Evolutionary conservation across 2,888 invertebrate genomes (phyloP), one percentile per base, ranked within the genome.

Genomic region (Erynnis tages): DNA sequence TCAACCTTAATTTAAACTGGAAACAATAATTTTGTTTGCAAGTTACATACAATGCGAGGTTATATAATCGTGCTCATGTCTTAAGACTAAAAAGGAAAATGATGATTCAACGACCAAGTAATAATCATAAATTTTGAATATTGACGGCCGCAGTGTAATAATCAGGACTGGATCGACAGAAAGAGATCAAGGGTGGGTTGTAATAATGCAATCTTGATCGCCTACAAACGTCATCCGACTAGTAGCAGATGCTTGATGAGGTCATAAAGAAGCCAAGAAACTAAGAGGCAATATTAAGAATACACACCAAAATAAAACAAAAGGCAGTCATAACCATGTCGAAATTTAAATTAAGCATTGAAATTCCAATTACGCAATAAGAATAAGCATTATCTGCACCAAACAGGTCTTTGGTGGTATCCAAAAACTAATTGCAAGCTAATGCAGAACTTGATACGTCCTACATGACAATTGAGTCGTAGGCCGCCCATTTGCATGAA

Each of bases 381-480:
- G 27, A 29, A 35, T 8, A 25, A 25, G 25, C 19, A 35, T 13
- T 13, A 17, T 29, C 2, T 27, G 25, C 10, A 21, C 11, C 3
- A 49, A 17, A 16, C 23, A n/a, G 17, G 34, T 19, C 16, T 32
- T 41, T 5, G 6, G 11, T 34, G 8, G 11, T 5, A 16, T 27
- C 45, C 41, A 35, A 43, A 43, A 43, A 21, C 11, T 19, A 21
- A 19, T 34, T 7, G 34, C 40, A 17, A 17, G 14, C 4, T 13
- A 4, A 2, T 41, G 34, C 41, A 49, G 27, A 27, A 43, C 29
- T 43, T 43, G 35, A 50, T 50, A 49, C 23, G 49, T 34, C 34
- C 43, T 50, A 43, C 27, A 50, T 50, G 35, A 35, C 34, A 50
- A 50, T 50, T 29, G 50, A 50, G 43, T 50, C 35, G 50, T 49